Base-by-base conservation (phyloP, 2,113 vertebrate species). In the Caracal caracal region DNA sequence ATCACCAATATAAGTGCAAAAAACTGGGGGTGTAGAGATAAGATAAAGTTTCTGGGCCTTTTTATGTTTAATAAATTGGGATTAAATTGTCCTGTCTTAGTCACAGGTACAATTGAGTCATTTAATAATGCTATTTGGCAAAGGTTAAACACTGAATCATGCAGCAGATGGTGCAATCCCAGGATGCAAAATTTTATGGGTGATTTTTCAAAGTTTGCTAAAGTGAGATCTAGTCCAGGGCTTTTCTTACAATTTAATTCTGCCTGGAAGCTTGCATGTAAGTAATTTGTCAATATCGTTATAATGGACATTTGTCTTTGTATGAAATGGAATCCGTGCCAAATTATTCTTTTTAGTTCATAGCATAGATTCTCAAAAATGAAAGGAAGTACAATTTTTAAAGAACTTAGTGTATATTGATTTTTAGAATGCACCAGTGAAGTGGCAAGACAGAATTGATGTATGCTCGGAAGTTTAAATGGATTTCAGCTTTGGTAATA, bases 111-210 rank as follows among this genome's bases (percentile, higher is more conserved):
- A 98, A 1, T 81, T 84, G n/a, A 96, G 43, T 93, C 51, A 96
- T 90, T 3, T 6, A 97, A 28, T 75, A 87, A 51, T 93, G 40
- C 37, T 90, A 66, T 71, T 28, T 96, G 35, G 10, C 63, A 68
- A 91, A 90, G 78, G 35, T 81, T 95, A 17, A 79, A 95, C 90
- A 83, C 1, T 80, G 24, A 90, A 28, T 65, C 92, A 33, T 79
- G 78, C 7, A 98, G 70, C 37, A 98, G 88, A 96, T 97, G 56
- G 93, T 95, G 17, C 51, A 96, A 82, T 97, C 96, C 61, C 12
- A 95, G 90, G 12, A 83, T 26, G 43, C 5, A 97, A 76, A 11
- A 78, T 93, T 95, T 97, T 97, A 80, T 93, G 20, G 88, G 30
- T 96, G 8, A 8, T 93, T 96, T 96, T 71, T 28, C n/a, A 81